Conservation (phyloP, 2,888 invertebrate species). For the Synanthedon andrenaeformis region DNA sequence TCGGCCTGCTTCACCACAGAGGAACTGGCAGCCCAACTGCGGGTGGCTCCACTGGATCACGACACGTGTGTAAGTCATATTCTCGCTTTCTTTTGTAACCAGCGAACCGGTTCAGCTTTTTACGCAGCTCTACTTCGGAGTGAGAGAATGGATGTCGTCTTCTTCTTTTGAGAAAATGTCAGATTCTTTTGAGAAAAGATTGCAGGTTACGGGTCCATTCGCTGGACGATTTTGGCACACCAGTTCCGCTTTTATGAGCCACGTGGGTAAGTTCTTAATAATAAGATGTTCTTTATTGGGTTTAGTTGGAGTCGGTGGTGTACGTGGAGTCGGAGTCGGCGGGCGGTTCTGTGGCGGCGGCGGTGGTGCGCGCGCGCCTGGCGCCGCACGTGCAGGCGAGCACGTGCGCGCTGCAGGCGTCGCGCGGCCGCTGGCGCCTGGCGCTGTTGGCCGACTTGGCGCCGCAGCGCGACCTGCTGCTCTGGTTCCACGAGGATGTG, state of each 20-base stretch:
- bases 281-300: no score
- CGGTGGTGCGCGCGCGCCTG: constrained; percentile 12
- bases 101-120: no score
- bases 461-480: constrained; percentile 76
- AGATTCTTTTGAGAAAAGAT: no score
- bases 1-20: constrained; percentile 25
- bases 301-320: constrained; percentile 8
- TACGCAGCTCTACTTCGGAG: no score
- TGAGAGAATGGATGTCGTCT: not conserved
- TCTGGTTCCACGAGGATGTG: constrained; percentile 88
- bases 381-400: constrained; percentile 12
- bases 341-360: constrained; percentile 11
- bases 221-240: no score
- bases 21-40: constrained; percentile 26
- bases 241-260: no score
- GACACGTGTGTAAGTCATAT: not conserved
- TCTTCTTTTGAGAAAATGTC: not conserved
- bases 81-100: not conserved
- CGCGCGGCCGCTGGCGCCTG: constrained; percentile 15
- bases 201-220: no score
- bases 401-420: constrained; percentile 8
- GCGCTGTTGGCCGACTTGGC: constrained; percentile 48
- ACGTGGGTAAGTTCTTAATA: no score
- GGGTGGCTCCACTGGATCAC: not conserved
- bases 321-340: constrained; percentile 28